Conservation (phyloP, 2,888 invertebrate genomes). For the Callyntrura sp. region DNA sequence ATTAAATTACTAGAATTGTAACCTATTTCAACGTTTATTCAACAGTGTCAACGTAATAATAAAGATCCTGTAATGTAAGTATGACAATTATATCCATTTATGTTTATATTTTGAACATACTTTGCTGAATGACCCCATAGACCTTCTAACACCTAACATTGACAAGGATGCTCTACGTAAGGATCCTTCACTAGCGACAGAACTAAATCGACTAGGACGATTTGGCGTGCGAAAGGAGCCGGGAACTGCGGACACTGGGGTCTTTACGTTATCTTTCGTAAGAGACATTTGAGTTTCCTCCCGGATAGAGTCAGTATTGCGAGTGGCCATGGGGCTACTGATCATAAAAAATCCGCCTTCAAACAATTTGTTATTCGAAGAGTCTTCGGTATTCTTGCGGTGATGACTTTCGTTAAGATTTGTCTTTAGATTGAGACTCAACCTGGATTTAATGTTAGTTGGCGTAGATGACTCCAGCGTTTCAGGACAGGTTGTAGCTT, state of each 20-base stretch:
- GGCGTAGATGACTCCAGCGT: background rate
- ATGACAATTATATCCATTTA: no score
- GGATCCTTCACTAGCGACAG: slow-evolving; percentile 10
- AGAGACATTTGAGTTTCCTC: background rate
- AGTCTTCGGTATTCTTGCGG: no score
- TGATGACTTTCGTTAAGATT: background rate
- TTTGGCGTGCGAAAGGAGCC: slow-evolving; percentile 11
- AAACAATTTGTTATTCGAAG: slow-evolving; percentile 63
- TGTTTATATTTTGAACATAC: slow-evolving; percentile 29
- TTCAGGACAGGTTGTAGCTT: background rate
- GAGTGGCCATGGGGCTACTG: slow-evolving; percentile 61
- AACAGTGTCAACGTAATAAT: no score
- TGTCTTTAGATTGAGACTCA: background rate
- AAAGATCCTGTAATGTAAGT: no score
- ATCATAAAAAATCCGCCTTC: slow-evolving; percentile 80
- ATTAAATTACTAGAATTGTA: no score
- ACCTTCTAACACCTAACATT: slow-evolving; percentile 75
- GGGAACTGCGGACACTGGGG: slow-evolving; percentile 2
- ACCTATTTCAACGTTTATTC: no score
- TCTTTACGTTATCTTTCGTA: background rate
- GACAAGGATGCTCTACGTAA: slow-evolving; percentile 33
- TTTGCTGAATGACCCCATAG: slow-evolving; percentile 78
- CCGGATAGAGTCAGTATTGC: slow-evolving; percentile 7
- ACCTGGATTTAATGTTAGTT: background rate
- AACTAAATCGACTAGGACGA: slow-evolving; percentile 51